Percentiles rank a stretch among this genome's conserved stretches.
Conservation (phyloP, 2,888 invertebrate species). For the Andrena trimmerana region DNA sequence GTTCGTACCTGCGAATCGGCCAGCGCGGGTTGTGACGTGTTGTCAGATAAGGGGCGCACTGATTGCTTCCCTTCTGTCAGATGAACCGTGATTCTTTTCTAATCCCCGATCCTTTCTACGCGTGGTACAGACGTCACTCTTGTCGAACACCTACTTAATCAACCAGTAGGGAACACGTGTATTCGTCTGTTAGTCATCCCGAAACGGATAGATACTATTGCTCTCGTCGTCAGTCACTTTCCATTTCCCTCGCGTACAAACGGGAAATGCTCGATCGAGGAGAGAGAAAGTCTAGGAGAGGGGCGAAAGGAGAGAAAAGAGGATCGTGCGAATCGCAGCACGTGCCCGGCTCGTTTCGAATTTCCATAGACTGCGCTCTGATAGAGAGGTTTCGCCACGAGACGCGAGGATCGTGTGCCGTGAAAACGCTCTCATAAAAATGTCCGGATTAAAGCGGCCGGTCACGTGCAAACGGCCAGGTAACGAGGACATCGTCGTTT, state of each 20-base stretch:
- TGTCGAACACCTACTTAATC: no score
- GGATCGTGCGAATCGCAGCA: constrained; percentile 68
- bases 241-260: constrained; percentile 58
- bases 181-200: neutral
- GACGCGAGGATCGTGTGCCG: constrained; percentile 52
- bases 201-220: constrained; percentile 39
- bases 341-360: constrained; percentile 66
- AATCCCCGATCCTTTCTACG: neutral
- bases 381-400: constrained; percentile 64
- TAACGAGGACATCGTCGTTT: constrained; percentile 58
- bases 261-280: constrained; percentile 20
- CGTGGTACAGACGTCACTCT: neutral
- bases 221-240: constrained; percentile 57
- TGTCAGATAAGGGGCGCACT: neutral
- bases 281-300: constrained; percentile 15
- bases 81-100: no score
- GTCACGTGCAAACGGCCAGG: constrained; percentile 68
- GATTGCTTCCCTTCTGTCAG: constrained; percentile 4
- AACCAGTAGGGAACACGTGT: neutral
- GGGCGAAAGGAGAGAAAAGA: constrained; percentile 8
- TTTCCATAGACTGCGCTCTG: constrained; percentile 60
- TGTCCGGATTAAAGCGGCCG: constrained; percentile 57
- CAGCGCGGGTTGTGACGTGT: constrained; percentile 14
- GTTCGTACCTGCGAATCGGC: constrained; percentile 44
- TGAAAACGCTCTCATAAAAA: constrained; percentile 71